Conservation (phyloP, 2,113 vertebrate species). For the Poeciliopsis prolifica region DNA sequence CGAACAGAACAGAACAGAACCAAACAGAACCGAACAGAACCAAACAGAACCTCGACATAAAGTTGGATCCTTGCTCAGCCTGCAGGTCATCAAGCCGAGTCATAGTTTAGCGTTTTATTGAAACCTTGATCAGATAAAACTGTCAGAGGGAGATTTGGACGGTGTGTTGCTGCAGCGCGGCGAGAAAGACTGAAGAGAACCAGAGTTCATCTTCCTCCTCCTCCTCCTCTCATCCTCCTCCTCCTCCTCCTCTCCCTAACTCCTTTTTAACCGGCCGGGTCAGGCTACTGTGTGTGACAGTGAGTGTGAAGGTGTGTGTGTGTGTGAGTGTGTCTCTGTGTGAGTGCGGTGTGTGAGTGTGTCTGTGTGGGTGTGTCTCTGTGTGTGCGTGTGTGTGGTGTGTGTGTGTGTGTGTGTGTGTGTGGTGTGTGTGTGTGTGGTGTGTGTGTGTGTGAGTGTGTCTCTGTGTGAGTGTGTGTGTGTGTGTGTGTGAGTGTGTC, state of each 20-base stretch:
- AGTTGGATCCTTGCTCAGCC: neutral
- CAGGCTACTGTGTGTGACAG: conserved; percentile 66
- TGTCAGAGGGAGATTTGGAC: conserved; percentile 20
- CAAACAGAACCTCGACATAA: neutral
- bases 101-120: conserved; percentile 29
- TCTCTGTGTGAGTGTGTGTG: too few species aligned
- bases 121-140: conserved; percentile 44
- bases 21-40: neutral
- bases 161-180: conserved; percentile 45
- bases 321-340: conserved; percentile 52
- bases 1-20: too few species aligned
- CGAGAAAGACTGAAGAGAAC: conserved; percentile 76
- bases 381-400: too few species aligned
- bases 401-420: too few species aligned
- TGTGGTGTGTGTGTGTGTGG: too few species aligned
- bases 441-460: too few species aligned
- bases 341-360: too few species aligned
- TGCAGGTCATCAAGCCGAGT: conserved; percentile 8
- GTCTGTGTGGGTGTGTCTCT: too few species aligned
- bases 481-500: too few species aligned
- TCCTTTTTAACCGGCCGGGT: conserved; percentile 56
- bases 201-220: conserved; percentile 64
- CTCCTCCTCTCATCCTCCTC: conserved; percentile 47
- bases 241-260: conserved; percentile 16
- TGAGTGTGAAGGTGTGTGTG: conserved; percentile 49